Base-by-base conservation (phyloP, 2,797 vertebrate species). In the Semaprochilodus insignis region DNA sequence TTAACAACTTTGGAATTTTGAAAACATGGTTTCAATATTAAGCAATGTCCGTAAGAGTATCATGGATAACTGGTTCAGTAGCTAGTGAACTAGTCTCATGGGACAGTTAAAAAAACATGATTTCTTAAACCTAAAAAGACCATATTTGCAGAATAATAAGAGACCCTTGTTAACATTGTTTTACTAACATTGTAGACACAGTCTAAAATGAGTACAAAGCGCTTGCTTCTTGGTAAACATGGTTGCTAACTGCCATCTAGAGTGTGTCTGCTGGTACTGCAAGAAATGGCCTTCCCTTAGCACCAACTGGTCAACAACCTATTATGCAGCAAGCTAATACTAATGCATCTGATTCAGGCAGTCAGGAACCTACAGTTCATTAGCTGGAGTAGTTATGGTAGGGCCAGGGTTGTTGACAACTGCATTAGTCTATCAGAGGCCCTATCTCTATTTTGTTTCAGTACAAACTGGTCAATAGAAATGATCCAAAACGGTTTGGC, bases 231-330 rank as follows among this genome's bases (percentile, higher is more conserved):
- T 80, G 25, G 14, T 78, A 81, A 85, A 88, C 27, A 88, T 3
- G 21, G 51, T 25, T 69, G 1, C 88, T 92, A 85, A 82, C 89
- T 88, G 87, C 93, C 92, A 89, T 87, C 93, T 93, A 52, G 69
- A 90, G 93, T 80, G 3, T 21, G 57, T 5, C 31, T 10, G 15
- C 16, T 25, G 8, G 8, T 63, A 78, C 17, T 59, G 59, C 78
- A 76, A 21, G 62, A 17, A 15, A 21, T 6, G 17, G 4, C 1
- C 1, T 62, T 66, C 31, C 77, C 40, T 36, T 11, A 21, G 8
- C 19, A 48, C 44, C 11, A 2, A 48, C 6, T 48, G 44, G 44
- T 48, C 44, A 13, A 1, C 7, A n/a, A n/a, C n/a, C n/a, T n/a
- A n/a, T n/a, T n/a, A n/a, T n/a, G n/a, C n/a, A n/a, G n/a, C n/a